These are phyloP conservation scores for Lasioglossum baleicum DNA, from an alignment of 1,140 invertebrate genomes.

Conservation along the genomic window DNA sequence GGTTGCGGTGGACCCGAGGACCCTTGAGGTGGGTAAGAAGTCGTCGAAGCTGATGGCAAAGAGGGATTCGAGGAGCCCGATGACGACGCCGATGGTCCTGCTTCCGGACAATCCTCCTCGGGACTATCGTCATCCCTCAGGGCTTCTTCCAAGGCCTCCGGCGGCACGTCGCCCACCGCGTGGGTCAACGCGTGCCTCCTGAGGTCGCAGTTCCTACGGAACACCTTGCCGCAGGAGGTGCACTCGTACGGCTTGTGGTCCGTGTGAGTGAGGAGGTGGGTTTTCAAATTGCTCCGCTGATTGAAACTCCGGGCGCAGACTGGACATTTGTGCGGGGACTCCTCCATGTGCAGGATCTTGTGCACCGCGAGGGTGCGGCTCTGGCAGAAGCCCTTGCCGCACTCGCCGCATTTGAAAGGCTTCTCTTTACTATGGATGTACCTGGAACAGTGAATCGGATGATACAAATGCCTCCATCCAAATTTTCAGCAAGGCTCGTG, in stretches of 20 bases:
- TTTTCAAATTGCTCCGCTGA: conserved; percentile 95
- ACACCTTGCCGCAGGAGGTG: conserved; percentile 93
- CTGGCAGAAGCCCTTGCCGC: conserved; percentile 98
- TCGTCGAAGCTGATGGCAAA: conserved; percentile 21
- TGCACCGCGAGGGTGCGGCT: conserved; percentile 95
- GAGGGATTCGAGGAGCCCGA: conserved; percentile 55
- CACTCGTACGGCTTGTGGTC: conserved; percentile 97
- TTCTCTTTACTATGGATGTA: conserved; percentile 99
- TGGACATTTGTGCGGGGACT: conserved; percentile 95
- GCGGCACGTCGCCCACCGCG: conserved; percentile 89
- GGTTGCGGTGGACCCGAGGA: conserved; percentile 51
- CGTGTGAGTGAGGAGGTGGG: conserved; percentile 96
- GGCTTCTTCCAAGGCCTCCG: conserved; percentile 84
- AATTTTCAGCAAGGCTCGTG: no score
- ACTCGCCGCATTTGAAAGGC: conserved; percentile 97
- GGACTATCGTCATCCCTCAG: conserved; percentile 84
- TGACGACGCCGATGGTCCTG: conserved; percentile 66
- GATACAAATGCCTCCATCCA: not conserved
- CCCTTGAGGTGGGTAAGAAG: conserved; percentile 67
- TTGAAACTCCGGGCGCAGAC: conserved; percentile 94
- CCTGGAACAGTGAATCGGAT: conserved; percentile 79
- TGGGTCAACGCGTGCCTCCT: conserved; percentile 91
- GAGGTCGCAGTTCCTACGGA: conserved; percentile 91
- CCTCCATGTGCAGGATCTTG: conserved; percentile 95
- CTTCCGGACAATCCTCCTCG: conserved; percentile 73